These are phyloP conservation scores for Lepetodrilus schrolli DNA, from an alignment of 2,888 invertebrate species.

Conservation along the genomic window DNA sequence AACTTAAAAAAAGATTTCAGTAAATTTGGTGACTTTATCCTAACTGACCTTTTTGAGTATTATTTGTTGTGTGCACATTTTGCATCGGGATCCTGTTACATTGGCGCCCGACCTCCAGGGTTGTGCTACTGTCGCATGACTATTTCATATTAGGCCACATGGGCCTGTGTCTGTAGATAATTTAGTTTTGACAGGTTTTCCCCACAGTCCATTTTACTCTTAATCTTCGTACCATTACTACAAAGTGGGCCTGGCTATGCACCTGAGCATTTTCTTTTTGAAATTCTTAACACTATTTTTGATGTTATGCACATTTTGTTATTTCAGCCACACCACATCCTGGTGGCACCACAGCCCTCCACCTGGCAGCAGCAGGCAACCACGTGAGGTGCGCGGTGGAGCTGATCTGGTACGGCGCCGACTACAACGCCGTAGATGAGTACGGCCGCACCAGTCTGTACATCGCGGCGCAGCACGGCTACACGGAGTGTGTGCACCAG, in stretches of 20 bases:
- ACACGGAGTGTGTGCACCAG: conserved; percentile 63
- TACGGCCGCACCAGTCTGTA: conserved; percentile 69
- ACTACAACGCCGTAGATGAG: conserved; percentile 73
- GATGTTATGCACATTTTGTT: too few species aligned
- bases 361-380: conserved; percentile 68
- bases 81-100: too few species aligned
- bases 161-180: too few species aligned
- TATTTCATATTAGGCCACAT: too few species aligned
- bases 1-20: too few species aligned
- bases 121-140: too few species aligned
- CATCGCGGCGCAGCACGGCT: conserved; percentile 66
- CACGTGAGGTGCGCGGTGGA: conserved; percentile 68
- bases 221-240: neutral
- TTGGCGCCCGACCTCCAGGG: too few species aligned
- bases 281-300: neutral
- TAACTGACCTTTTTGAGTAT: too few species aligned
- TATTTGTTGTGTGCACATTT: too few species aligned
- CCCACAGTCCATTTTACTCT: neutral
- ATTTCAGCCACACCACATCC: conserved; percentile 66
- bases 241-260: neutral
- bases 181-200: too few species aligned
- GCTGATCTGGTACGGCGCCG: conserved; percentile 72
- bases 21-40: too few species aligned
- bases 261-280: neutral
- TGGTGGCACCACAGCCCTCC: conserved; percentile 72